Percentiles rank a stretch among this genome's conserved stretches.
Evolutionary conservation across 2,113 vertebrate genomes (phyloP).

Genomic region (Bathybates hornii): DNA sequence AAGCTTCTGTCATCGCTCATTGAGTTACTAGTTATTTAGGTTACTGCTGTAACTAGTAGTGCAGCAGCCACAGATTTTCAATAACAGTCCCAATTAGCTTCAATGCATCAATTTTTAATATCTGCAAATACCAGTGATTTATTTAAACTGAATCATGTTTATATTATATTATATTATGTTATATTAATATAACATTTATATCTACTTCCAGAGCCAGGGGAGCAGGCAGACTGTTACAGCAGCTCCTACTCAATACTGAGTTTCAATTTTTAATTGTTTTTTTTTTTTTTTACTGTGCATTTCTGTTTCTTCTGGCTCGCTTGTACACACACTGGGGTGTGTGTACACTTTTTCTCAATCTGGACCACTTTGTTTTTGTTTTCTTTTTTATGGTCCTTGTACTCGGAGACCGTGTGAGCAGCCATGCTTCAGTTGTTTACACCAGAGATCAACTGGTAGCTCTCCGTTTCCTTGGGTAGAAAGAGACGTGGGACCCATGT

Average conservation of each 20-base stretch:
- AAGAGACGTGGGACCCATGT: neutral
- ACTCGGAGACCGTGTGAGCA: neutral
- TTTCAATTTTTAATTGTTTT: rapidly evolving
- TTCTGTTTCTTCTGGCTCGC: neutral
- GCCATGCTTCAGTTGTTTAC: neutral
- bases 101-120: neutral
- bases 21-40: neutral
- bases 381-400: neutral
- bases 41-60: neutral
- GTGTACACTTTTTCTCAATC: neutral
- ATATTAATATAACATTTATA: neutral
- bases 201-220: neutral
- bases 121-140: neutral
- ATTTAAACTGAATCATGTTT: neutral
- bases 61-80: neutral
- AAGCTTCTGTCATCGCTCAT: neutral
- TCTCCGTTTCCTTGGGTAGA: rapidly evolving
- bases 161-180: neutral
- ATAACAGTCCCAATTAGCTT: neutral
- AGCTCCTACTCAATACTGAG: neutral
- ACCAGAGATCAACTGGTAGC: neutral
- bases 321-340: neutral
- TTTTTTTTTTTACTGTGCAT: neutral
- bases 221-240: neutral
- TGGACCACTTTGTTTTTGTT: neutral